phyloP scores from a whole-genome alignment of 1,140 invertebrate genomes.

The Octopus sinensis region DNA sequence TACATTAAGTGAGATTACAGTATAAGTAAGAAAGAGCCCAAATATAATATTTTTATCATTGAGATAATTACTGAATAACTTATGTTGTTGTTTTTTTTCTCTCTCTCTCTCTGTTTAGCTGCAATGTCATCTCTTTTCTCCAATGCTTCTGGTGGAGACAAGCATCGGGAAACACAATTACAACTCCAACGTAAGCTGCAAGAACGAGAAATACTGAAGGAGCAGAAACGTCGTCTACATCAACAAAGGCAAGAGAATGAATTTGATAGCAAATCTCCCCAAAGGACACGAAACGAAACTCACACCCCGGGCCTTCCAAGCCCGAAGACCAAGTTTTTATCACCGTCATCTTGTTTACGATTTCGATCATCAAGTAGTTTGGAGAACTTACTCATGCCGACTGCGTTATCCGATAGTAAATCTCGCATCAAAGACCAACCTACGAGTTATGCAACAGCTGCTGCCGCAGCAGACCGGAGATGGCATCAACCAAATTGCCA shows the following conservation, averaged over 20 bases:
- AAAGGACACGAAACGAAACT: not conserved
- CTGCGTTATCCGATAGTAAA: not conserved
- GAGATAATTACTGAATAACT: not conserved
- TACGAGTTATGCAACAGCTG: not conserved
- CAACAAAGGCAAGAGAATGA: constrained; percentile 54
- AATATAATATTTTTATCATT: not conserved
- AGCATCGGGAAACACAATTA: constrained; percentile 66
- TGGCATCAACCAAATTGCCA: not conserved
- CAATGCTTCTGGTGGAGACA: constrained; percentile 52
- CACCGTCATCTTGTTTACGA: not conserved
- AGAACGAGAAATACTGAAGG: constrained; percentile 69
- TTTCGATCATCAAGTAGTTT: constrained; percentile 10
- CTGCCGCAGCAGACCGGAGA: no score
- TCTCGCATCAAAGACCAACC: not conserved
- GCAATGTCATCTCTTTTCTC: constrained; percentile 52
- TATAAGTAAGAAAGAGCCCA: not conserved
- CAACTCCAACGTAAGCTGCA: constrained; percentile 69
- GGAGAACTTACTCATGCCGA: constrained; percentile 8
- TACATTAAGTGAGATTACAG: no score
- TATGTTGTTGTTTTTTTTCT: no score
- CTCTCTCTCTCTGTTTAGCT: constrained; percentile 40
- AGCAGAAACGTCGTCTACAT: constrained; percentile 71
- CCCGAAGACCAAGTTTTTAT: constrained; percentile 12
- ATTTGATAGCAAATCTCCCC: constrained; percentile 13
- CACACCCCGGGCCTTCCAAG: not conserved